phyloP scores from a whole-genome alignment of 2,797 vertebrate genomes.

The Labroides dimidiatus region DNA sequence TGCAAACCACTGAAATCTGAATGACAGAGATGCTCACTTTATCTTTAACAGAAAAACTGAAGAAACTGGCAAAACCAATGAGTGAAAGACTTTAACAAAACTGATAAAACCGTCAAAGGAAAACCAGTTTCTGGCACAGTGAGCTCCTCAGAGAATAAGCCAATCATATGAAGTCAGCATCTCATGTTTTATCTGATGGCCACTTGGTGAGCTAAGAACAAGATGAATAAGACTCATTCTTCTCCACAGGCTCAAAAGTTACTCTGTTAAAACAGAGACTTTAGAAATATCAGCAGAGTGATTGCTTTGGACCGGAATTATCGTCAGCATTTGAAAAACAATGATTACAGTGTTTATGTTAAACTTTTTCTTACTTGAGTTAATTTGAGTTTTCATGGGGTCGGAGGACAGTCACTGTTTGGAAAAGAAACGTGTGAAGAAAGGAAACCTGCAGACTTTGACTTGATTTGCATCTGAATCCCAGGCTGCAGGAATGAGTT shows the following conservation, averaged over 20 bases:
- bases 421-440: neutral
- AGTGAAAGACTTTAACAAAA: too few relatives aligned
- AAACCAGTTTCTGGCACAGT: too few relatives aligned
- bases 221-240: neutral
- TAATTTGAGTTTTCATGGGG: slow-evolving; percentile 11
- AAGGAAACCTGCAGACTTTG: neutral
- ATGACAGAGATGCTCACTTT: too few relatives aligned
- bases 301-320: slow-evolving; percentile 26
- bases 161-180: neutral
- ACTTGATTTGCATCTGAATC: too few relatives aligned
- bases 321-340: slow-evolving; percentile 16
- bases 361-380: slow-evolving; percentile 9
- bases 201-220: neutral
- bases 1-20: too few relatives aligned
- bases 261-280: slow-evolving; percentile 3
- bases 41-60: too few relatives aligned
- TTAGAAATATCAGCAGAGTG: slow-evolving; percentile 8
- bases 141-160: neutral
- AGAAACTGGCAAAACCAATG: too few relatives aligned
- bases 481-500: neutral
- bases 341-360: slow-evolving; percentile 34
- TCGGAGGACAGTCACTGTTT: neutral
- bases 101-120: too few relatives aligned
- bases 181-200: slow-evolving; percentile 13
- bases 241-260: slow-evolving; percentile 24